Evolutionary conservation across 2,113 vertebrate species (phyloP), one percentile per base, ranked within the genome.

Genomic region (Edolisoma coerulescens): DNA sequence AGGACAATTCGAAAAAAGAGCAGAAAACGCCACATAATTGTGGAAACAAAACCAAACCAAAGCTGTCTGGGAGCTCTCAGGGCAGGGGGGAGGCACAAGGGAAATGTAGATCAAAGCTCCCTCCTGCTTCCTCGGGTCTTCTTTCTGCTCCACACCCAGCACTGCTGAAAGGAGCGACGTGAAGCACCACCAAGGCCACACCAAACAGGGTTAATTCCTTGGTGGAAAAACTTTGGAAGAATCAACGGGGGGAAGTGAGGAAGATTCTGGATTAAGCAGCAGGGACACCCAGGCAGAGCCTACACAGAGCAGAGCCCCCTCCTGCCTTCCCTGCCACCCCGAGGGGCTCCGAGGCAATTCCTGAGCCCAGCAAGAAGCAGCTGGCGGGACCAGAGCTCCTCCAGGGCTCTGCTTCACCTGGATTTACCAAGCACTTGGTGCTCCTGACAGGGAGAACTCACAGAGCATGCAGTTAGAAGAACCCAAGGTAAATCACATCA

Each of bases 131-230:
- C 23, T 59, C 11, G 10, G 44, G 3, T 61, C 17, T 67, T 26
- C n/a, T 11, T 56, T 28, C 47, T 28, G 26, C 45, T 79, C 7
- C 68, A 33, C 33, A 19, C 11, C 42, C 24, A 59, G 64, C 11
- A 20, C 1, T 0, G 28, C n/a, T 52, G 82, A 13, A 8, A 75
- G 50, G 39, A 9, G 61, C 0, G 27, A 32, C 0, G 4, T 30
- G 57, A 59, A 23, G 5, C 54, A 63, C 4, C 26, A 23, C 1
- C 39, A 59, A 35, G 7, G 16, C 28, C 42, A 3, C 2, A 3
- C 3, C 15, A 21, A 10, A 21, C 17, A 18, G 2, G 6, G 23
- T 10, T 24, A 6, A 12, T 16, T 28, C 41, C 5, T 19, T 3
- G 44, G 24, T 14, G 44, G 37, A 41, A 95, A 69, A 91, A 12